Percentiles rank a stretch among this genome's conserved stretches.
phyloP scores from a whole-genome alignment of 1,140 invertebrate genomes.

The Drosophila suzukii region DNA sequence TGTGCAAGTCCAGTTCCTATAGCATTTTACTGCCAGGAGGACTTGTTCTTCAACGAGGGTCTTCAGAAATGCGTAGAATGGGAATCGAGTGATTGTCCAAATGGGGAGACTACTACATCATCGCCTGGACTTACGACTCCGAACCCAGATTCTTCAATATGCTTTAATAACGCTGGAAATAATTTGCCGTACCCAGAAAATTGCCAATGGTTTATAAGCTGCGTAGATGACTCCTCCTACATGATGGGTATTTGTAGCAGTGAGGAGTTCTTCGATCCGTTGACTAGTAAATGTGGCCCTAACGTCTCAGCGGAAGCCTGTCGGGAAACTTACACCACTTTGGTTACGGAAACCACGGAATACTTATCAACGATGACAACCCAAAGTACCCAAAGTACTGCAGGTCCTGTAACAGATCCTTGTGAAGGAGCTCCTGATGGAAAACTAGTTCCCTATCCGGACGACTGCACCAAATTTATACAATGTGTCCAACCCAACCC shows the following conservation, averaged over 20 bases:
- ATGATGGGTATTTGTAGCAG: constrained; percentile 56
- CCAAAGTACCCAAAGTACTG: neutral
- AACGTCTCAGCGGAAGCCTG: constrained; percentile 53
- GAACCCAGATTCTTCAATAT: constrained; percentile 19
- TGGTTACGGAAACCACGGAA: constrained; percentile 1
- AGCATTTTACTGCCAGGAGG: constrained; percentile 60
- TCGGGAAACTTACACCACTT: constrained; percentile 9
- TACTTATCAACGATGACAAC: constrained; percentile 3
- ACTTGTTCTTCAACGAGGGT: constrained; percentile 52
- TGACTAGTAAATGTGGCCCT: constrained; percentile 42
- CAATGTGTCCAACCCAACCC: constrained; percentile 36
- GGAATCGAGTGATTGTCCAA: constrained; percentile 50
- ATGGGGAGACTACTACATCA: constrained; percentile 9
- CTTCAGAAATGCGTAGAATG: constrained; percentile 50
- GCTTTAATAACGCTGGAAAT: constrained; percentile 13
- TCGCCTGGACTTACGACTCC: constrained; percentile 32
- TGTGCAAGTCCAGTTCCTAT: constrained; percentile 60
- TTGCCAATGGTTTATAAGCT: constrained; percentile 58
- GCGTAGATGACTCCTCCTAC: constrained; percentile 48
- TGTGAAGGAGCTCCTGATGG: constrained; percentile 43
- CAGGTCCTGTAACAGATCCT: constrained; percentile 21
- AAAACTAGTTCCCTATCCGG: constrained; percentile 61
- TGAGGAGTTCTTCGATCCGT: constrained; percentile 59
- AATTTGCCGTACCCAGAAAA: constrained; percentile 49
- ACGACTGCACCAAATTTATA: constrained; percentile 67